Evolutionary conservation across 2,113 vertebrate genomes (phyloP).

Genomic region (Cryptotis parvus): DNA sequence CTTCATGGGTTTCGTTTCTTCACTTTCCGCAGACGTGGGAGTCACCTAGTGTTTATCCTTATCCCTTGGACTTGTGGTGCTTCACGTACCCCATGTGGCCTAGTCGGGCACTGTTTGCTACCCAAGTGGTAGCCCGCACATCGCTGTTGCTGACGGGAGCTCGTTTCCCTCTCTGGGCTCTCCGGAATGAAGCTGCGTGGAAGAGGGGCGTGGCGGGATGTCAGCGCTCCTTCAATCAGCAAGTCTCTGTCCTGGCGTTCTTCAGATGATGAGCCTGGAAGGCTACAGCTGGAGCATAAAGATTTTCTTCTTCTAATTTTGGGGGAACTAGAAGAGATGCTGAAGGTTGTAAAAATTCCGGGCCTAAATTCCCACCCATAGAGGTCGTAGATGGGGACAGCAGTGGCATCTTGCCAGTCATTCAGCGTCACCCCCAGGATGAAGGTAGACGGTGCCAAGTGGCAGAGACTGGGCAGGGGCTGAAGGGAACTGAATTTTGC

Average conservation of each 20-base stretch:
- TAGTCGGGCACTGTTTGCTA: neutral
- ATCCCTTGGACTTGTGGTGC: neutral
- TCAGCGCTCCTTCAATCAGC: too few relatives aligned
- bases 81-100: too few relatives aligned
- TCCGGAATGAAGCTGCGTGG: too few relatives aligned
- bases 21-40: neutral
- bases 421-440: neutral
- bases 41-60: neutral
- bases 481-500: neutral
- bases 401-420: neutral
- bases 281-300: neutral
- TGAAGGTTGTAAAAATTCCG: neutral
- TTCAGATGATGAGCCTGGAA: too few relatives aligned
- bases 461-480: neutral
- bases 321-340: neutral
- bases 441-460: neutral
- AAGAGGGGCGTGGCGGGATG: too few relatives aligned
- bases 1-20: neutral
- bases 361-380: neutral
- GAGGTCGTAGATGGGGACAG: accelerated
- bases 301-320: neutral
- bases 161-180: too few relatives aligned
- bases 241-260: too few relatives aligned
- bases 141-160: too few relatives aligned
- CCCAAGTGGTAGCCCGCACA: too few relatives aligned